These are phyloP conservation scores for Rhyzopertha dominica DNA, from an alignment of 1,140 invertebrate species.

Conservation along the genomic window DNA sequence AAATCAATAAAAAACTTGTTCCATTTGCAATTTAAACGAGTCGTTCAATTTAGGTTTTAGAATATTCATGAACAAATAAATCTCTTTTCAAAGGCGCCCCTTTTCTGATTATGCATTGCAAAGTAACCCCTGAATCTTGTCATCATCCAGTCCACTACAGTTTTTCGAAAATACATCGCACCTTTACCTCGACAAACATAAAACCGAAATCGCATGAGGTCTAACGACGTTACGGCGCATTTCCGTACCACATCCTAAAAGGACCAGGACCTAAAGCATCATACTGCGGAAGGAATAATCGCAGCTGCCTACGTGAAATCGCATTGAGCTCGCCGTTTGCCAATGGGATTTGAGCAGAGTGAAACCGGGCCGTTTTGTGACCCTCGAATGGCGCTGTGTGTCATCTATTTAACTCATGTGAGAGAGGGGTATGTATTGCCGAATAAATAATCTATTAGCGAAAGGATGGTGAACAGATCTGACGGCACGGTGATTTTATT, in stretches of 20 bases:
- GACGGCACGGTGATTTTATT: background rate
- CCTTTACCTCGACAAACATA: slow-evolving; percentile 2
- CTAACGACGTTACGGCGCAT: slow-evolving; percentile 2
- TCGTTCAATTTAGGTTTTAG: no score
- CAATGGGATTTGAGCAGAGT: slow-evolving; percentile 14
- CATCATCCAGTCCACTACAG: background rate
- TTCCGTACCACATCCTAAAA: background rate
- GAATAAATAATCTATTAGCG: slow-evolving; percentile 1
- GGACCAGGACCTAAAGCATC: no score
- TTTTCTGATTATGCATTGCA: background rate
- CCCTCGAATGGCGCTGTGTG: background rate
- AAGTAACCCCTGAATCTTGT: background rate
- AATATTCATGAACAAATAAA: no score
- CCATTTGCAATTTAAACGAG: no score
- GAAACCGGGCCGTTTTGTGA: slow-evolving; percentile 3
- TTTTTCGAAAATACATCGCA: slow-evolving; percentile 1
- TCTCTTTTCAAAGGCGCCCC: no score
- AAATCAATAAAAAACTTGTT: no score
- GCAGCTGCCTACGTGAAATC: slow-evolving; percentile 19
- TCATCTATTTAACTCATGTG: slow-evolving; percentile 4
- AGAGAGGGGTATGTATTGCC: background rate
- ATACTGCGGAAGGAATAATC: slow-evolving; percentile 8
- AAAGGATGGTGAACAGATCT: background rate
- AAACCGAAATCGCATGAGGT: slow-evolving; percentile 13
- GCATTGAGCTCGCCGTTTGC: slow-evolving; percentile 3